Evolutionary conservation across 2,888 invertebrate genomes (phyloP), one percentile per base, ranked within the genome.

Genomic region (Melitaea athalia): DNA sequence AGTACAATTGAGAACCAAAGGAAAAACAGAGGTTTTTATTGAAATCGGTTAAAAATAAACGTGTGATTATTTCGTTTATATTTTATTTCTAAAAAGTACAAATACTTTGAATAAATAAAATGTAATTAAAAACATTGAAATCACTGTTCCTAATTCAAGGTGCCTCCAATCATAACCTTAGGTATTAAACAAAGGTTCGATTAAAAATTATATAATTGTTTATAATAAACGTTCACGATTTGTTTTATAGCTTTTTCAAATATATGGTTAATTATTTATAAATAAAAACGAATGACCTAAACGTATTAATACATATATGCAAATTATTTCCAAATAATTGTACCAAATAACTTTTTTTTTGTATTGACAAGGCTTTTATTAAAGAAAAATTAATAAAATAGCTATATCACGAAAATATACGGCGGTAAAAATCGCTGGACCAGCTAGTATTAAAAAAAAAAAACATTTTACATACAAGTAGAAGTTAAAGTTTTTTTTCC

Each of bases 81-180:
- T 38, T 7, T 8, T 8, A 8, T 8, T 38, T 38, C 38, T 24
- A 1, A 1, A 24, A 24, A 24, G n/a, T 24, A 24, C 24, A 24
- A 24, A 8, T 38, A 38, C 5, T 38, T 38, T 38, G 38, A 8
- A 38, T 55, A 55, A 55, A 33, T 14, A 67, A 64, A 63, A 38
- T 12, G 38, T 38, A 15, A 57, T 17, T 57, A 57, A 57, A 57
- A 57, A 55, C 33, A 14, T 57, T 15, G 11, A 11, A 57, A 57
- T 43, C 24, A 11, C 55, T 64, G 61, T 68, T 49, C 43, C 42
- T 60, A 68, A 64, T 68, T 50, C 62, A 53, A 66, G 63, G 61
- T 67, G 59, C 59, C 62, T 67, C 68, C 53, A 49, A 17, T 57
- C 57, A 42, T 17, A 66, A 68, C 64, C 66, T 70, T 64, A 64